A percentile compares a stretch with the other conserved stretches of the same genome.
phyloP scores from a whole-genome alignment of 2,888 invertebrate genomes.

The Meloe dianella region DNA sequence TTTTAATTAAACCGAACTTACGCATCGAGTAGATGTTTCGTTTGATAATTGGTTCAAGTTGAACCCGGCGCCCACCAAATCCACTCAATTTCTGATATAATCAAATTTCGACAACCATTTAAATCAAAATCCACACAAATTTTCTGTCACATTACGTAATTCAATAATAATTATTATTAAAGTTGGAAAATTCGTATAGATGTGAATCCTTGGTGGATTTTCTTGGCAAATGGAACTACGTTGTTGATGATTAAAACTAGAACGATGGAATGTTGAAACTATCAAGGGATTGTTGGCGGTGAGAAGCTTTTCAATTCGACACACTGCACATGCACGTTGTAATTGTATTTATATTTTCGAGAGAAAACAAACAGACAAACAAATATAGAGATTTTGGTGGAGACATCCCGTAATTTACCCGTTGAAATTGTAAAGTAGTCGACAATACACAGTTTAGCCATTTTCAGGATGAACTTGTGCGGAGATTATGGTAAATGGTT shows the following conservation, averaged over 20 bases:
- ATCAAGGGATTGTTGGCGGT: not conserved
- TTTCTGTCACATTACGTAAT: not conserved
- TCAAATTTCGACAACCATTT: not conserved
- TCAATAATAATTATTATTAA: not conserved
- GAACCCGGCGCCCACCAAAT: slow-evolving; percentile 7
- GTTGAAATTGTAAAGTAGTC: not conserved
- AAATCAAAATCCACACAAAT: not conserved
- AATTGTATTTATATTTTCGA: not conserved
- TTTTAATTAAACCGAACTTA: not conserved
- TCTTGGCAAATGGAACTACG: not conserved
- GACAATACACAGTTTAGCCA: not conserved
- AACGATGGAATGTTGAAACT: slow-evolving; percentile 3
- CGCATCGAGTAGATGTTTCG: too few species aligned
- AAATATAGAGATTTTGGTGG: not conserved
- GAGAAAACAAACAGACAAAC: not conserved
- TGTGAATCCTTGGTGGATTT: not conserved
- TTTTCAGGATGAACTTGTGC: slow-evolving; percentile 7
- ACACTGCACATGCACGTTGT: not conserved
- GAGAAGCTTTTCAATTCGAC: not conserved
- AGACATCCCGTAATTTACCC: not conserved
- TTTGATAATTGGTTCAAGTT: not conserved
- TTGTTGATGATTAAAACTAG: slow-evolving; percentile 6
- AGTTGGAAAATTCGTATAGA: not conserved
- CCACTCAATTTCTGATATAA: not conserved
- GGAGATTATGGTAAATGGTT: slow-evolving; percentile 1